Conservation (phyloP, 2,888 invertebrate genomes). For the Trypoxylon attenuatum region DNA sequence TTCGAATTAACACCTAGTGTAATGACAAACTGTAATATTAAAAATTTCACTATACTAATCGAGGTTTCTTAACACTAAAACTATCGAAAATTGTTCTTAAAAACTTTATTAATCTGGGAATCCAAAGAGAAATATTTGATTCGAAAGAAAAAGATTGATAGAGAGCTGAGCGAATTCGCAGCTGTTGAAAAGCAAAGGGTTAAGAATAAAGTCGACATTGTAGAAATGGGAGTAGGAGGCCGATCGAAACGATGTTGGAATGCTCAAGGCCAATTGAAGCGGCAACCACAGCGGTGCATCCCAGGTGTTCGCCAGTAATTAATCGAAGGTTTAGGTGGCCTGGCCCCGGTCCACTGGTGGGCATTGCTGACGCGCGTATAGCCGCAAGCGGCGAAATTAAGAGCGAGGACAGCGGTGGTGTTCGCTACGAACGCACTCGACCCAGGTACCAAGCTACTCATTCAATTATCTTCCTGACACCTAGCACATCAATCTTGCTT, state of each 20-base stretch:
- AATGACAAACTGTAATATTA: too few relatives aligned
- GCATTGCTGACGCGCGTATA: slow-evolving; percentile 33
- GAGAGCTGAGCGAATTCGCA: too few relatives aligned
- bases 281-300: slow-evolving; percentile 34
- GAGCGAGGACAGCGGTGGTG: slow-evolving; percentile 58
- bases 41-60: too few relatives aligned
- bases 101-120: too few relatives aligned
- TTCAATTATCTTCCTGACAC: slow-evolving; percentile 73
- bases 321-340: slow-evolving; percentile 64
- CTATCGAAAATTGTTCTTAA: too few relatives aligned
- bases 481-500: slow-evolving; percentile 68
- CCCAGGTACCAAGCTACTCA: slow-evolving; percentile 63
- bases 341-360: slow-evolving; percentile 4
- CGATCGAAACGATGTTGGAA: slow-evolving; percentile 42
- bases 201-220: too few relatives aligned
- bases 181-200: too few relatives aligned
- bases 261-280: slow-evolving; percentile 49
- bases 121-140: too few relatives aligned
- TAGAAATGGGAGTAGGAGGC: too few relatives aligned
- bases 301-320: slow-evolving; percentile 66
- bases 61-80: too few relatives aligned
- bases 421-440: slow-evolving; percentile 52
- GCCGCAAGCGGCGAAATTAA: slow-evolving; percentile 61
- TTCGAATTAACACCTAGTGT: too few relatives aligned
- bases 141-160: too few relatives aligned